phyloP scores from a whole-genome alignment of 2,888 invertebrate genomes.

The Eupithecia abbreviata region DNA sequence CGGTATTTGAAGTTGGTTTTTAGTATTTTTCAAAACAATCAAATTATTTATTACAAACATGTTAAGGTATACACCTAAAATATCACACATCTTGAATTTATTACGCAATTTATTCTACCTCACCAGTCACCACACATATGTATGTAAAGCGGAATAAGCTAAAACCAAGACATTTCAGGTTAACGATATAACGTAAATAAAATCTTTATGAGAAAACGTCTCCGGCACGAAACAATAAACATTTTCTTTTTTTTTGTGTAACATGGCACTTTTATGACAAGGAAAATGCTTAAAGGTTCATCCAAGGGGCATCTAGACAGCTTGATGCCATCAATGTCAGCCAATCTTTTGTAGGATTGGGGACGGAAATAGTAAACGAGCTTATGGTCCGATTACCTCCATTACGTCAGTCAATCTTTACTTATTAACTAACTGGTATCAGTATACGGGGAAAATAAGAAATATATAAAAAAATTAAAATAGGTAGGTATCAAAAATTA shows the following conservation, averaged over 20 bases:
- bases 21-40: too few species aligned
- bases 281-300: constrained; percentile 37
- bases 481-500: too few species aligned
- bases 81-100: not conserved
- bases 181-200: constrained; percentile 32
- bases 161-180: constrained; percentile 24
- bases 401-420: not conserved
- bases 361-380: not conserved
- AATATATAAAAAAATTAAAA: too few species aligned
- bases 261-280: constrained; percentile 47
- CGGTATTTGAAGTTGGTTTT: too few species aligned
- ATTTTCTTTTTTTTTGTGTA: constrained; percentile 37
- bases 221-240: constrained; percentile 43
- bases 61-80: not conserved
- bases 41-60: too few species aligned
- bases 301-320: constrained; percentile 19
- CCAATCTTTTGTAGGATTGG: not conserved
- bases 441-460: too few species aligned
- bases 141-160: constrained; percentile 16
- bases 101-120: not conserved
- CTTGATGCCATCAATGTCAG: constrained; percentile 8
- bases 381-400: not conserved
- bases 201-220: constrained; percentile 44
- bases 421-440: not conserved
- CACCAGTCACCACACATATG: not conserved